These are phyloP conservation scores for Pterois miles DNA, from an alignment of 2,797 vertebrate species.

Conservation along the genomic window DNA sequence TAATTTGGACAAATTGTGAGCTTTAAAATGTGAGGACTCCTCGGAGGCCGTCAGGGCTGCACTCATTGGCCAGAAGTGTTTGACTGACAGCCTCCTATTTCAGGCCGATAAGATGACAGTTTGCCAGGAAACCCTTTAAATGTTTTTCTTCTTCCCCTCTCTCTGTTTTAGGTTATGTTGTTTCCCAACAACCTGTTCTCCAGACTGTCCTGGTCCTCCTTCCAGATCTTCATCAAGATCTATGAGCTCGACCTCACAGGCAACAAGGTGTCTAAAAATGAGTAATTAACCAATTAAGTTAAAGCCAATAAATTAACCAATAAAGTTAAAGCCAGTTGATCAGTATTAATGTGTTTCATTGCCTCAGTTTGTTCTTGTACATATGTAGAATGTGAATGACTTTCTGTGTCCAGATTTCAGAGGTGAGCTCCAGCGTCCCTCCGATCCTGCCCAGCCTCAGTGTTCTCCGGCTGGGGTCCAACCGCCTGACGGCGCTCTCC, in stretches of 20 bases:
- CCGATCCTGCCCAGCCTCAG: conserved; percentile 57
- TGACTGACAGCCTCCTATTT: conserved; percentile 37
- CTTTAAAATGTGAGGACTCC: too few species aligned
- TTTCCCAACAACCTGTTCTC: conserved; percentile 72
- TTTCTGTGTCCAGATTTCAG: conserved; percentile 44
- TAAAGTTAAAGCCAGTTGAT: background rate
- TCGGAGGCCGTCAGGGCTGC: too few species aligned
- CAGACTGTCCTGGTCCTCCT: conserved; percentile 71
- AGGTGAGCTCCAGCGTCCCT: conserved; percentile 14
- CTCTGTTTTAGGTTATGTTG: conserved; percentile 63
- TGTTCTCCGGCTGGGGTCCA: conserved; percentile 71
- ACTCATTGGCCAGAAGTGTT: background rate
- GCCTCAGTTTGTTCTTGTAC: too few species aligned
- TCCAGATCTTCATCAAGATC: conserved; percentile 58
- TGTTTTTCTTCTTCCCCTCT: background rate
- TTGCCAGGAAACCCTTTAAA: conserved; percentile 6
- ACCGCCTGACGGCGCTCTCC: conserved; percentile 57
- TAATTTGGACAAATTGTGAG: too few species aligned
- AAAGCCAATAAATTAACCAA: too few species aligned
- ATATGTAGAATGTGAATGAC: too few species aligned
- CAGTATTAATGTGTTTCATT: background rate
- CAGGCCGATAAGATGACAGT: background rate
- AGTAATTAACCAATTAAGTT: too few species aligned
- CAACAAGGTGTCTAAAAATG: conserved; percentile 58
- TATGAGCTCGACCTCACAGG: conserved; percentile 75